These are phyloP conservation scores for Neomorphus geoffroyi DNA, from an alignment of 2,797 vertebrate genomes.

Conservation along the genomic window DNA sequence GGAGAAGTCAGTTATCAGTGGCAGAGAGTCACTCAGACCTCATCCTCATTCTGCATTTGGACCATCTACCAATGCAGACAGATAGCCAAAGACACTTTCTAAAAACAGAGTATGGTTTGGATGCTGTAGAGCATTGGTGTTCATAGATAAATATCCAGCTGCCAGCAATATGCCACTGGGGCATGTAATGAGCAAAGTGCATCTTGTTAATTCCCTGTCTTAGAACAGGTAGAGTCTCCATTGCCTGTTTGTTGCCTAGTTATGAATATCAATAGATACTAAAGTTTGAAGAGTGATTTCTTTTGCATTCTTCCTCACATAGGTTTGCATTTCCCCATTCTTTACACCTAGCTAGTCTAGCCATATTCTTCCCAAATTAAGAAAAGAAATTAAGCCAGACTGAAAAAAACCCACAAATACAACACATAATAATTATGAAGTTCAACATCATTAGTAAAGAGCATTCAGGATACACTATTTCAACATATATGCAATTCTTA, in stretches of 20 bases:
- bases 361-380: conserved; percentile 20
- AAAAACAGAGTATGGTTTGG: background rate
- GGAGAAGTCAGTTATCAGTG: background rate
- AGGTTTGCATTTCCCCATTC: conserved; percentile 5
- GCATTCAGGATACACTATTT: background rate
- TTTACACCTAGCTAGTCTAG: conserved; percentile 20
- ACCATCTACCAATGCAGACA: background rate
- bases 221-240: background rate
- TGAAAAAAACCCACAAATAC: background rate
- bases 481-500: background rate
- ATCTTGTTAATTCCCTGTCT: background rate
- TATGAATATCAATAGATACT: background rate
- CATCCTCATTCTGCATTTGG: background rate
- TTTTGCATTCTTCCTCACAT: background rate
- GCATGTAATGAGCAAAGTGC: background rate
- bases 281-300: background rate
- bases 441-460: background rate
- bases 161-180: background rate
- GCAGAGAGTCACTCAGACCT: background rate
- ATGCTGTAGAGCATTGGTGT: background rate
- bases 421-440: background rate
- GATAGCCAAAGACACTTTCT: background rate
- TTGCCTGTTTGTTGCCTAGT: background rate
- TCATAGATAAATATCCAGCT: background rate
- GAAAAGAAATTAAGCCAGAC: background rate